phyloP scores from a whole-genome alignment of 2,888 invertebrate genomes.

The Melanostoma mellinum region DNA sequence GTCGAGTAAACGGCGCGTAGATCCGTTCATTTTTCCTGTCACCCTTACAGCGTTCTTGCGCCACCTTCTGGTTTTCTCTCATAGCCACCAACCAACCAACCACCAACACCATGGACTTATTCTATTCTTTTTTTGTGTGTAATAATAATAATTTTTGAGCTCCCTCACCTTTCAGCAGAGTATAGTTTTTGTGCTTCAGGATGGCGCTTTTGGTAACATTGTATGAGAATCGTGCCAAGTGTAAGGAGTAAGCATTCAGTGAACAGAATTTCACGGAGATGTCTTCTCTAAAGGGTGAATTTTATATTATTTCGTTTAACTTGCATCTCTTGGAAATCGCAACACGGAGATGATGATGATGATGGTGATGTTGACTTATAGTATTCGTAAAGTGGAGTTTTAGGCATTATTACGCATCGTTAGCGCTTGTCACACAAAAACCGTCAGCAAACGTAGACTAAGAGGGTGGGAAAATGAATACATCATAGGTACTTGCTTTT shows the following conservation, averaged over 20 bases:
- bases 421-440: conserved; percentile 69
- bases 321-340: conserved; percentile 50
- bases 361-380: conserved; percentile 72
- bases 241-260: conserved; percentile 66
- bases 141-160: conserved; percentile 48
- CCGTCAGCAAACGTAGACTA: neutral
- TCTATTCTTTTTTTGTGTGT: conserved; percentile 12
- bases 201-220: conserved; percentile 53
- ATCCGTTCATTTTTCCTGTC: conserved; percentile 72
- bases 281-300: conserved; percentile 56
- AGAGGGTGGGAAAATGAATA: conserved; percentile 27
- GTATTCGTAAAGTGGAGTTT: conserved; percentile 71
- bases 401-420: conserved; percentile 73
- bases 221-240: conserved; percentile 51
- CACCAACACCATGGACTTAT: neutral
- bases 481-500: neutral
- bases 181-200: conserved; percentile 28
- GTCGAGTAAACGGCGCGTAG: conserved; percentile 68
- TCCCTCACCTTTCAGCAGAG: conserved; percentile 63
- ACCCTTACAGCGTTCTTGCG: conserved; percentile 48
- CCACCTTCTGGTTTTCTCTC: conserved; percentile 52
- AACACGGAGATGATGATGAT: conserved; percentile 13
- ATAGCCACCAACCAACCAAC: neutral
- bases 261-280: conserved; percentile 49
- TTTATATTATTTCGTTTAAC: conserved; percentile 42